phyloP scores from a whole-genome alignment of 1,140 invertebrate genomes.

The Galleria mellonella region DNA sequence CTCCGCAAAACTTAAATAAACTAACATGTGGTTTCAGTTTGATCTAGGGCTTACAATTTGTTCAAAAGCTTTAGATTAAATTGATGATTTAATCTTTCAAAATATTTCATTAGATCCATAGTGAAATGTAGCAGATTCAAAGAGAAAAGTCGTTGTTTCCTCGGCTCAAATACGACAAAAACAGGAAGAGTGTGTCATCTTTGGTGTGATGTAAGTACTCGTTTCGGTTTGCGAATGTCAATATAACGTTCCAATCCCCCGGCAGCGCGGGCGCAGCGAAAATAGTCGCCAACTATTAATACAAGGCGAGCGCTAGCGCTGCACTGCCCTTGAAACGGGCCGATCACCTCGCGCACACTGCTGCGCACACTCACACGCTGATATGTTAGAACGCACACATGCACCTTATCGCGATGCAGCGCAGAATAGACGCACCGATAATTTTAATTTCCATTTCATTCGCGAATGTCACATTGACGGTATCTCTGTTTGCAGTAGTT shows the following conservation, averaged over 20 bases:
- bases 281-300: constrained; percentile 71
- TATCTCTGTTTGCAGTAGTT: constrained; percentile 21
- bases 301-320: constrained; percentile 57
- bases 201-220: constrained; percentile 45
- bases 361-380: constrained; percentile 28
- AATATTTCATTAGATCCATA: too few species aligned
- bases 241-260: constrained; percentile 65
- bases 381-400: constrained; percentile 29
- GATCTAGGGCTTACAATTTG: too few species aligned
- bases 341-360: constrained; percentile 64
- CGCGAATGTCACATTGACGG: constrained; percentile 33
- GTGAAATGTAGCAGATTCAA: too few species aligned
- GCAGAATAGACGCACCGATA: constrained; percentile 49
- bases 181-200: constrained; percentile 23
- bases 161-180: neutral
- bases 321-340: constrained; percentile 68
- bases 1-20: too few species aligned
- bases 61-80: too few species aligned
- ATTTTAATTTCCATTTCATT: constrained; percentile 69
- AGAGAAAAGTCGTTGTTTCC: too few species aligned
- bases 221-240: constrained; percentile 64
- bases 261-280: constrained; percentile 48
- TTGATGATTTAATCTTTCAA: too few species aligned
- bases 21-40: too few species aligned
- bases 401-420: constrained; percentile 42